Evolutionary conservation across 2,113 vertebrate species (phyloP).

Genomic region (Hippolais icterina): DNA sequence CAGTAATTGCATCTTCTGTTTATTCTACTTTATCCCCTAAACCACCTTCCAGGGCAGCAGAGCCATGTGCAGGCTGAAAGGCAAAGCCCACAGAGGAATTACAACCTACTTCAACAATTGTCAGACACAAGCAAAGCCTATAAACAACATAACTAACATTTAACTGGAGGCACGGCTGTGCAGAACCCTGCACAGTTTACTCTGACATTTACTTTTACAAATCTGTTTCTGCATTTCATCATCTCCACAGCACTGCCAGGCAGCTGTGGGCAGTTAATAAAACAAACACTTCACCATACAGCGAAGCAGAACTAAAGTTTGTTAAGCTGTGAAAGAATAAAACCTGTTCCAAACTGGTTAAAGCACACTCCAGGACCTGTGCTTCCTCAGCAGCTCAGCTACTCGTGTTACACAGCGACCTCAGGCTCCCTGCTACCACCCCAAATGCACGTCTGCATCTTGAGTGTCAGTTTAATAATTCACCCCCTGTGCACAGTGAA

Average conservation of each 20-base stretch:
- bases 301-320: not conserved
- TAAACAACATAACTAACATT: not conserved
- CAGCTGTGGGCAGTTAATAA: not conserved
- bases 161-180: not conserved
- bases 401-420: fast-evolving
- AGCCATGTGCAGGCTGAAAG: not conserved
- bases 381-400: not conserved
- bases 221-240: not conserved
- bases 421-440: not conserved
- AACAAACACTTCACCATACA: not conserved
- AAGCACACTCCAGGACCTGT: not conserved
- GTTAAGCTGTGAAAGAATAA: not conserved
- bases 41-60: not conserved
- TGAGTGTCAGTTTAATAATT: not conserved
- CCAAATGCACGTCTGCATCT: not conserved
- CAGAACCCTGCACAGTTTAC: not conserved
- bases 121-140: not conserved
- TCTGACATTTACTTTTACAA: not conserved
- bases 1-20: not conserved
- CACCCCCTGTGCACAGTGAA: not conserved
- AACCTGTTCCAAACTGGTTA: not conserved
- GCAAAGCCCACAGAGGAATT: not conserved
- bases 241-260: not conserved
- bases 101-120: not conserved
- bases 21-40: not conserved